Base-by-base conservation (phyloP, 2,113 vertebrate species). In the Mormyrus iriodes region DNA sequence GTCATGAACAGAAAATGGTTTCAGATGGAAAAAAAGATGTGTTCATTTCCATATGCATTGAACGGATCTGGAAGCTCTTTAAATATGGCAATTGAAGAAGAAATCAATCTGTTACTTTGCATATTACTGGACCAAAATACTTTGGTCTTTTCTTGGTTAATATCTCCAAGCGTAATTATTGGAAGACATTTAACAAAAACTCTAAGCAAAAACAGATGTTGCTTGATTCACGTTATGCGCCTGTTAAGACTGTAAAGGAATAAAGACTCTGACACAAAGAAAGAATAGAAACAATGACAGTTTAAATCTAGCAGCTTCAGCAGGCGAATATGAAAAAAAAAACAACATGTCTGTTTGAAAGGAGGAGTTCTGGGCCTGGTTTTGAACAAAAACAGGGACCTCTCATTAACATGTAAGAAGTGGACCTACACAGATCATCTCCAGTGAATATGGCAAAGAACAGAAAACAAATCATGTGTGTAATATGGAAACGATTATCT, bases 131-230 rank as follows among this genome's bases (percentile, higher is more conserved):
- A 79, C 35, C 17, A 42, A 19, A 79, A 79, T 42, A 79, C 73
- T 42, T 42, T 79, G 31, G 73, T 19, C 31, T 42, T 35, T 10
- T 79, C 15, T 42, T 79, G 13, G 73, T 79, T 79, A 79, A 79
- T 17, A 79, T 79, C 73, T 79, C 73, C 73, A 15, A 42, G 73
- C 31, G 4, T 42, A 42, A 79, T 79, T 35, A 79, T 42, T 79
- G 73, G 73, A 79, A 79, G 73, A 79, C 73, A 3, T 79, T 79
- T 35, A 79, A 79, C 31, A 79, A 79, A 79, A 79, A 35, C 73
- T 79, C 73, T 79, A 79, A 79, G 73, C 35, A 79, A 76, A 79
- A 79, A 35, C 73, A 79, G 73, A 79, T 79, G 73, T 79, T 79
- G 31, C 35, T 42, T 42, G 73, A 42, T 79, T 79, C 35, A 79